Conservation (phyloP, 1,140 invertebrate species). For the Penaeus japonicus region DNA sequence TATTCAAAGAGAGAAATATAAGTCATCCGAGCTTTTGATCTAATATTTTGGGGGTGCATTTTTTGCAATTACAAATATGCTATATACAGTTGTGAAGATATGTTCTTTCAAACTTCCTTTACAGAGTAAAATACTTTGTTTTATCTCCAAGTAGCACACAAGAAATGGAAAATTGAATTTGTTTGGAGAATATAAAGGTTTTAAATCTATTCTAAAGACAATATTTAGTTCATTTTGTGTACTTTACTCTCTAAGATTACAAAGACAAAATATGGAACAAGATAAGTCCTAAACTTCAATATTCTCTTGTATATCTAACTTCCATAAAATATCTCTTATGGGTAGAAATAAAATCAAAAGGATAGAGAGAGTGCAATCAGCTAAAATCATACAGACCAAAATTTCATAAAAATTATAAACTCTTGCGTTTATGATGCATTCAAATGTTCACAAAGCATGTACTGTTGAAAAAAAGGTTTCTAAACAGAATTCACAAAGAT, state of each 20-base stretch:
- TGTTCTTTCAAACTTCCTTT: slow-evolving; percentile 55
- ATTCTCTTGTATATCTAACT: slow-evolving; percentile 35
- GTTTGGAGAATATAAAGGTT: slow-evolving; percentile 46
- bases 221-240: slow-evolving; percentile 53
- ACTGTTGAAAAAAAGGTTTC: too few relatives aligned
- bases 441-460: too few relatives aligned
- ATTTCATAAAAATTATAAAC: background rate
- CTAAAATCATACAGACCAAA: slow-evolving; percentile 6
- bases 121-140: slow-evolving; percentile 50
- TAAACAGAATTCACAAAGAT: too few relatives aligned
- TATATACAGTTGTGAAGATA: slow-evolving; percentile 52
- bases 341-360: slow-evolving; percentile 30
- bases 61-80: slow-evolving; percentile 52
- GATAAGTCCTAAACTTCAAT: slow-evolving; percentile 46
- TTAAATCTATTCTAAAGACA: slow-evolving; percentile 54
- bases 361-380: slow-evolving; percentile 26
- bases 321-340: slow-evolving; percentile 34
- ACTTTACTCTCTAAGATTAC: slow-evolving; percentile 54
- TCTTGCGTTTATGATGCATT: background rate
- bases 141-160: slow-evolving; percentile 54
- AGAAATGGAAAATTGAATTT: slow-evolving; percentile 53
- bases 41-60: slow-evolving; percentile 40
- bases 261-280: slow-evolving; percentile 56
- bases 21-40: slow-evolving; percentile 26
- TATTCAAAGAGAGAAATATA: slow-evolving; percentile 42